These are phyloP conservation scores for Harmothoe impar DNA, from an alignment of 2,888 invertebrate species.

Conservation along the genomic window DNA sequence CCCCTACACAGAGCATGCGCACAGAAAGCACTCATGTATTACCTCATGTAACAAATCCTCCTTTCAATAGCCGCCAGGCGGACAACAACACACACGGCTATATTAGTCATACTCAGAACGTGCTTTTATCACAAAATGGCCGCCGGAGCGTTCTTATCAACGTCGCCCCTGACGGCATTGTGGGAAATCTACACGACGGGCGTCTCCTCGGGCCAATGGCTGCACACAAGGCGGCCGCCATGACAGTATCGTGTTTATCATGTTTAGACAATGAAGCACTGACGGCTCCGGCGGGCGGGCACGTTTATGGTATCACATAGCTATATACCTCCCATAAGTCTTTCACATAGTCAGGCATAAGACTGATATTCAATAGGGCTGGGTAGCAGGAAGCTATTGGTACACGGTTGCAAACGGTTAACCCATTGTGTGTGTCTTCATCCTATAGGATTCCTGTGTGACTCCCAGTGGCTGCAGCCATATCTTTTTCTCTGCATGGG, in stretches of 20 bases:
- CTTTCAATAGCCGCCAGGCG: neutral
- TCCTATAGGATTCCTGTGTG: too few relatives aligned
- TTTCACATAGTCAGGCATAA: too few relatives aligned
- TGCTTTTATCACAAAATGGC: neutral
- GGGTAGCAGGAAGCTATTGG: too few relatives aligned
- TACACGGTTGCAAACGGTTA: too few relatives aligned
- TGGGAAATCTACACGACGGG: neutral
- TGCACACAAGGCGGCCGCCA: neutral
- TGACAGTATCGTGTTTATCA: neutral
- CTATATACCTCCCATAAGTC: too few relatives aligned
- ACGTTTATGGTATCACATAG: too few relatives aligned
- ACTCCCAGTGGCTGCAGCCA: too few relatives aligned
- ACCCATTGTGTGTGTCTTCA: too few relatives aligned
- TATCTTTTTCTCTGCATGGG: too few relatives aligned
- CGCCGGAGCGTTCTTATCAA: neutral
- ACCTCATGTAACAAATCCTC: neutral
- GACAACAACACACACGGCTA: neutral
- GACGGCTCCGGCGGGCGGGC: too few relatives aligned
- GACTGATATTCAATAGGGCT: too few relatives aligned
- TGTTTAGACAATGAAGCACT: neutral
- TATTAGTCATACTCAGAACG: slow-evolving; percentile 18
- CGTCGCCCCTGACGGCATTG: neutral
- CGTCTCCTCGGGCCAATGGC: neutral
- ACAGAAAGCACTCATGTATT: neutral
- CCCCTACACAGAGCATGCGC: slow-evolving; percentile 5